Conservation (phyloP, 2,888 invertebrate genomes). For the Terebella lapidaria region DNA sequence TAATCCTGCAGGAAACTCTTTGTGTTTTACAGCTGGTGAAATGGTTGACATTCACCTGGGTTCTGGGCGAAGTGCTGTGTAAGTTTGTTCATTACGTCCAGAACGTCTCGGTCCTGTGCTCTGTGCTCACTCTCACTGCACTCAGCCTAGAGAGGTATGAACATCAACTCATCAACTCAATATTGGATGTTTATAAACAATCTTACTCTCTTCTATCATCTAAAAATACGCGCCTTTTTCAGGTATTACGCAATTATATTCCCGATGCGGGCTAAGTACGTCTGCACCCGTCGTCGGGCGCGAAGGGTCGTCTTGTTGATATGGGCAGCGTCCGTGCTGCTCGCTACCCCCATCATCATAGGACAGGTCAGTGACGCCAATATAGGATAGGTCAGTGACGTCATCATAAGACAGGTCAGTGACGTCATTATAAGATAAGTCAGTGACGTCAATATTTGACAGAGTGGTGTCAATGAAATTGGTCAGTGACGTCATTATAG, state of each 20-base stretch:
- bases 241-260: conserved; percentile 69
- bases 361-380: conserved; percentile 59
- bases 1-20: too few relatives aligned
- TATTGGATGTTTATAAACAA: too few relatives aligned
- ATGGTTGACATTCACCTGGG: conserved; percentile 67
- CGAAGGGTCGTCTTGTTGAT: conserved; percentile 61
- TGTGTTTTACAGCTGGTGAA: conserved; percentile 65
- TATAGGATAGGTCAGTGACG: too few relatives aligned
- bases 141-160: conserved; percentile 68
- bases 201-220: too few relatives aligned
- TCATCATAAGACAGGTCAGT: conserved; percentile 62
- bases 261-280: conserved; percentile 66
- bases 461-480: too few relatives aligned
- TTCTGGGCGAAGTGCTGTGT: conserved; percentile 65
- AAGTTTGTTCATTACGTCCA: conserved; percentile 69
- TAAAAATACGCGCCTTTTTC: too few relatives aligned
- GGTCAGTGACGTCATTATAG: conserved; percentile 56
- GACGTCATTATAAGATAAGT: neutral
- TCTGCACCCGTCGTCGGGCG: conserved; percentile 66
- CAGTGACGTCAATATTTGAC: conserved; percentile 60
- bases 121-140: conserved; percentile 67
- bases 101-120: conserved; percentile 68
- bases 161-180: too few relatives aligned
- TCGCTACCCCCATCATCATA: conserved; percentile 62
- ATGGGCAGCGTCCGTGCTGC: conserved; percentile 61